Base-by-base conservation (phyloP, 37 sponge, comb jelly and placozoan species). In the Cladorhizidae sp. region DNA sequence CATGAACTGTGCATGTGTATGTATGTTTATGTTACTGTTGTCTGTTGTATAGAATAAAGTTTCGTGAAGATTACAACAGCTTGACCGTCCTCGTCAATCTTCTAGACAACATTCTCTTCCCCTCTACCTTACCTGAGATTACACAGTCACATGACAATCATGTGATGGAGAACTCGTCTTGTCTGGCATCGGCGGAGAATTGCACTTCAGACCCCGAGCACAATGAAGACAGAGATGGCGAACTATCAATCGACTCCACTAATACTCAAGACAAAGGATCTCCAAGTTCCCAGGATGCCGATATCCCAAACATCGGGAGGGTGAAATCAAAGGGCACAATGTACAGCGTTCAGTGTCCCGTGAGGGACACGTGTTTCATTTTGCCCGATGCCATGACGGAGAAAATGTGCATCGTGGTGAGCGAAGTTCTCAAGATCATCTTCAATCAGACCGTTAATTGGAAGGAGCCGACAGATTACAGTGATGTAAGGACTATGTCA, bases 381-480 rank as follows among this genome's bases (percentile, higher is more conserved):
- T 55, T 89, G 70, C 56, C 76, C 11, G 28, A 58, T 0, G 59
- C 63, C 21, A 45, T 80, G 31, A 38, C 23, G 0, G 84, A 80
- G 8, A 39, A 35, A 23, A 40, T 28, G 32, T 65, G 75, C 29
- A 38, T 28, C 0, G 22, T 83, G 57, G 6, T 89, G 15, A 57
- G 71, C 21, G 90, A 89, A 58, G 62, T 32, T 0, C 45, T 84
- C 36, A 89, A 89, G 58, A 74, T 84, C 23, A 15, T 84, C 36
- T 89, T 89, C 64, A 83, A 83, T 57, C 84, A 78, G 29, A 89
- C 90, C 0, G 56, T 80, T 2, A 7, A 75, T 45, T 88, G 89
- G 89, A 55, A 32, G 15, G 74, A 72, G 11, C 79, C 77, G 0
- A 58, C 36, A 15, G 78, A 81, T 1, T 54, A 65, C 64, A 67